phyloP scores from a whole-genome alignment of 2,888 invertebrate genomes.

The Frankliniella fusca region DNA sequence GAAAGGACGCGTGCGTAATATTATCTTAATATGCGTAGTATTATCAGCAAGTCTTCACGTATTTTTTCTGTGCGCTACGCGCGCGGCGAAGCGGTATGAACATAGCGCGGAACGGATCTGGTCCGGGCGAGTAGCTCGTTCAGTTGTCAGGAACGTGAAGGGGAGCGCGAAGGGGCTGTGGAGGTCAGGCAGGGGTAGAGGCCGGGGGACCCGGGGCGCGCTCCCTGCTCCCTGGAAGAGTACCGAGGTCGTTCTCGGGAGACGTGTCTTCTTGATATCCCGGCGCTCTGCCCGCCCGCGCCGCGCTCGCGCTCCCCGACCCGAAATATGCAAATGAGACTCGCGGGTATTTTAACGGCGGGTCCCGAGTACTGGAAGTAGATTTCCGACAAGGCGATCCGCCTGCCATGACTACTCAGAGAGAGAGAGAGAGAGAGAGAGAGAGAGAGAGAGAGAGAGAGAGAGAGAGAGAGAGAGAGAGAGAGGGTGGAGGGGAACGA shows the following conservation, averaged over 20 bases:
- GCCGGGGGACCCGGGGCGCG: neutral
- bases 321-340: neutral
- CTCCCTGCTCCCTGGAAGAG: neutral
- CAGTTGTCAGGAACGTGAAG: neutral
- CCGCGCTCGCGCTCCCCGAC: neutral
- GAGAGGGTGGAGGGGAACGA: neutral
- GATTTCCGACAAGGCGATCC: too few species aligned
- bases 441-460: neutral
- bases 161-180: neutral
- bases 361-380: too few species aligned
- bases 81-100: too few species aligned
- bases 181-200: neutral
- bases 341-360: neutral
- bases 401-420: too few species aligned
- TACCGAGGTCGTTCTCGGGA: neutral
- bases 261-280: neutral
- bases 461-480: neutral
- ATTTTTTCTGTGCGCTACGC: too few species aligned
- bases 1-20: too few species aligned
- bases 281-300: neutral
- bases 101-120: too few species aligned
- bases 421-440: neutral
- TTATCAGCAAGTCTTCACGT: too few species aligned
- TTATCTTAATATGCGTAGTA: too few species aligned
- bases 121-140: too few species aligned